These are phyloP conservation scores for Lepidurus couesii DNA, from an alignment of 1,140 invertebrate species.

Conservation along the genomic window DNA sequence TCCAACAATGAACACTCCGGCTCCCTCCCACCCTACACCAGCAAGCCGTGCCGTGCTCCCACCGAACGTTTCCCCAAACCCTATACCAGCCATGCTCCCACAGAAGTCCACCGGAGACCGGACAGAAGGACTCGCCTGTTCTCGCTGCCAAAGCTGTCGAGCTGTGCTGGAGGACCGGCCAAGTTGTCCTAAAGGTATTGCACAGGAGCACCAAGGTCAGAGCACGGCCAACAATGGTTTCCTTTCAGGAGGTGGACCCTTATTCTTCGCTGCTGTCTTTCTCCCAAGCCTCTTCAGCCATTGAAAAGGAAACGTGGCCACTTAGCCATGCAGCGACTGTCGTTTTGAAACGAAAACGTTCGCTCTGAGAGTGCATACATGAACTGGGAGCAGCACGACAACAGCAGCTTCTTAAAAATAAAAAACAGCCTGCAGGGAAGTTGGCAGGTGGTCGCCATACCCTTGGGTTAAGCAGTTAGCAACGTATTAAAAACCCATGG, in stretches of 20 bases:
- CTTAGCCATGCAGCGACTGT: slow-evolving; percentile 1
- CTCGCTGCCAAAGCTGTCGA: neutral
- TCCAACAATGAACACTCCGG: no score
- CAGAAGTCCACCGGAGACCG: no score
- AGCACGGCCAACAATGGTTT: neutral
- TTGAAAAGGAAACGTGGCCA: slow-evolving; percentile 14
- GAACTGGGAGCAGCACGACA: slow-evolving; percentile 6
- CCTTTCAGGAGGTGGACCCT: neutral
- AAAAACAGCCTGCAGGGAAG: slow-evolving; percentile 10
- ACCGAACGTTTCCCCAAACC: no score
- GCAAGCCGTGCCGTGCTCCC: no score
- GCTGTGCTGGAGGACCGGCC: neutral
- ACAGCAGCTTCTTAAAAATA: neutral
- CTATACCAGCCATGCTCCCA: no score
- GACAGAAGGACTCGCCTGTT: neutral
- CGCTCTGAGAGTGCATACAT: neutral
- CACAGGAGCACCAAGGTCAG: slow-evolving; percentile 10
- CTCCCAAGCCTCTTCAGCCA: neutral
- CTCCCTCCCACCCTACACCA: no score
- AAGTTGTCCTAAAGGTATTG: neutral
- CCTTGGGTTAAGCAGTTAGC: slow-evolving; percentile 2
- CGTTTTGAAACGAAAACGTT: neutral
- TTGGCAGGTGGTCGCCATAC: slow-evolving; percentile 3
- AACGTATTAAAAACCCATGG: slow-evolving; percentile 8
- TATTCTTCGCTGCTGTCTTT: neutral